phyloP scores from a whole-genome alignment of 2,113 vertebrate species.

The Podarcis cretensis region DNA sequence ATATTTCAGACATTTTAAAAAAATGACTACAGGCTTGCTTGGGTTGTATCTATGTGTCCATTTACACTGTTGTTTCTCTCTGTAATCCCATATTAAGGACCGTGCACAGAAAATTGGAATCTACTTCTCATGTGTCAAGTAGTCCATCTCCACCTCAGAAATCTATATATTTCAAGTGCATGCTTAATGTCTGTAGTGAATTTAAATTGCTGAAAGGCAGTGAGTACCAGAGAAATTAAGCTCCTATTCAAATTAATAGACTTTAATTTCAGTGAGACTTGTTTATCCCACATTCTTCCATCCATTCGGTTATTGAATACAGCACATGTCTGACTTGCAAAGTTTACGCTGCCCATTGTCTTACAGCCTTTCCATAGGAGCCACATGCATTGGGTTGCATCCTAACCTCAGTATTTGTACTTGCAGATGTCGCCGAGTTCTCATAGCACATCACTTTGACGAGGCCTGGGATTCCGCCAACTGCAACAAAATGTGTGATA shows the following conservation, averaged over 20 bases:
- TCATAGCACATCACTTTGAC: slow-evolving; percentile 94
- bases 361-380: background rate
- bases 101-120: background rate
- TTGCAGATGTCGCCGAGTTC: slow-evolving; percentile 88
- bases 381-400: background rate
- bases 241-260: background rate
- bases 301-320: background rate
- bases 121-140: background rate
- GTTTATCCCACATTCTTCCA: background rate
- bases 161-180: background rate
- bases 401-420: background rate
- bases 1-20: background rate
- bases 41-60: background rate
- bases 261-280: background rate
- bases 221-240: background rate
- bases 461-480: slow-evolving; percentile 92
- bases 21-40: background rate
- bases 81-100: background rate
- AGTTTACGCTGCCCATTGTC: background rate
- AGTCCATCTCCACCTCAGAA: background rate
- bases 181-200: background rate
- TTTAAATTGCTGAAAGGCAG: background rate
- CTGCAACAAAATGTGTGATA: slow-evolving; percentile 93
- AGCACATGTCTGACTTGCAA: background rate
- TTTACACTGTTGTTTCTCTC: background rate